Base-by-base conservation (phyloP, 2,797 vertebrate species). In the Aldrovandia affinis region DNA sequence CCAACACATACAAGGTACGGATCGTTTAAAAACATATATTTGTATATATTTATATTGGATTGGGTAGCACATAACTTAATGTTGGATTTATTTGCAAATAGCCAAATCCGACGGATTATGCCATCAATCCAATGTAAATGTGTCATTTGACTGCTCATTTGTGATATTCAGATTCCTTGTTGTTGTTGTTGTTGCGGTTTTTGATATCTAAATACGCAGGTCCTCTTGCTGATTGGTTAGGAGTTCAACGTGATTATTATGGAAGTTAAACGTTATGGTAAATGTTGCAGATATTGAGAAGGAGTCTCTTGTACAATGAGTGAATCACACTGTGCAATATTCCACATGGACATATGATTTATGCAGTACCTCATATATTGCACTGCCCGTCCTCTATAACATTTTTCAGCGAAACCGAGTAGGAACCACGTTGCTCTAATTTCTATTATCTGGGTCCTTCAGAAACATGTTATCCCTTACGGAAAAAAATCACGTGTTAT, bases 1-100 rank as follows among this genome's bases (percentile, higher is more conserved):
- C 93, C 97, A 98, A 93, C 98, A 99, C 90, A 98, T 99, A 78
- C 97, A 99, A 97, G 98, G 98, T 99, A 97, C 28, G 85, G 84
- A 85, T 54, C 18, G 39, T 6, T 7, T 42, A 30, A 10, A 65
- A 28, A 28, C n/a, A 30, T 14, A 3, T 20, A 57, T 3, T 73
- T 20, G 4, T 73, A 30, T 39, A 42, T 22, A 5, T 22, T 12
- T 42, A 77, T 77, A 25, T 44, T 77, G 6, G 36, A 9, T 47
- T 77, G 8, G 6, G 22, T 2, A 44, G 42, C 14, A 4, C 10
- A 22, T 36, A 36, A 15, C 6, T 70, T 39, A 15, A 10, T 36
- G 14, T 0, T 70, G 10, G 28, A 65, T 33, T 65, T n/a, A n/a
- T n/a, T n/a, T n/a, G n/a, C n/a, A n/a, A n/a, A n/a, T n/a, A n/a